phyloP scores from a whole-genome alignment of 2,113 vertebrate species.

The Solenodon paradoxus region DNA sequence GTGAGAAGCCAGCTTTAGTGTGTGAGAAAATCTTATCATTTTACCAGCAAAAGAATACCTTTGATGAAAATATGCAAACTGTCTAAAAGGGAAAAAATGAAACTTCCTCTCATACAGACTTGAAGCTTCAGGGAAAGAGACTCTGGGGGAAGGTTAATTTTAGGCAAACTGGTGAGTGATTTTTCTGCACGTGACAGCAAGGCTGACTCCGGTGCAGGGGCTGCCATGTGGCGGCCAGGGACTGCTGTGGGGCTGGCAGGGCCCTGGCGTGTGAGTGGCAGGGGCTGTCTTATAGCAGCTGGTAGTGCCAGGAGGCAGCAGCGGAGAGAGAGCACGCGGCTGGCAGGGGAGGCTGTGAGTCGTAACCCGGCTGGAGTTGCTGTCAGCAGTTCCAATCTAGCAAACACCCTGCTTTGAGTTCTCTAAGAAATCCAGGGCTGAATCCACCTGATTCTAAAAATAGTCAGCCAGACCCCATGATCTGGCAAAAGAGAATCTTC shows the following conservation, averaged over 20 bases:
- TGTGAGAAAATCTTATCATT: background rate
- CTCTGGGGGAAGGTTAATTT: conserved; percentile 13
- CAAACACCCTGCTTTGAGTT: background rate
- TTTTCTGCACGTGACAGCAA: background rate
- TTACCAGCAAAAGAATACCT: background rate
- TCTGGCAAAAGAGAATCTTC: background rate
- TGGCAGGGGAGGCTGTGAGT: background rate
- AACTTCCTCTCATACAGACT: background rate
- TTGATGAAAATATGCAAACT: background rate
- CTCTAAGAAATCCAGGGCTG: conserved; percentile 1
- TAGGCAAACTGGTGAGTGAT: background rate
- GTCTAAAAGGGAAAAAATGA: background rate
- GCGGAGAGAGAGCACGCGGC: background rate
- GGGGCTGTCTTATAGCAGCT: conserved; percentile 49
- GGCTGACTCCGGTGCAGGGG: background rate
- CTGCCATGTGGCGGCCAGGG: conserved; percentile 22
- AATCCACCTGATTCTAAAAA: conserved; percentile 34
- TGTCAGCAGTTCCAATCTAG: conserved; percentile 44
- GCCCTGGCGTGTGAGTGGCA: conserved; percentile 52
- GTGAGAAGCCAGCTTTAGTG: background rate
- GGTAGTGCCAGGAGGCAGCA: conserved; percentile 58
- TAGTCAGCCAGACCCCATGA: background rate
- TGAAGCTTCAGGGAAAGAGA: background rate
- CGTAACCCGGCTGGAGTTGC: background rate
- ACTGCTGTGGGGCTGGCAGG: conserved; percentile 11